These are phyloP conservation scores for Anas bernieri DNA, from an alignment of 2,797 vertebrate species.

Conservation along the genomic window DNA sequence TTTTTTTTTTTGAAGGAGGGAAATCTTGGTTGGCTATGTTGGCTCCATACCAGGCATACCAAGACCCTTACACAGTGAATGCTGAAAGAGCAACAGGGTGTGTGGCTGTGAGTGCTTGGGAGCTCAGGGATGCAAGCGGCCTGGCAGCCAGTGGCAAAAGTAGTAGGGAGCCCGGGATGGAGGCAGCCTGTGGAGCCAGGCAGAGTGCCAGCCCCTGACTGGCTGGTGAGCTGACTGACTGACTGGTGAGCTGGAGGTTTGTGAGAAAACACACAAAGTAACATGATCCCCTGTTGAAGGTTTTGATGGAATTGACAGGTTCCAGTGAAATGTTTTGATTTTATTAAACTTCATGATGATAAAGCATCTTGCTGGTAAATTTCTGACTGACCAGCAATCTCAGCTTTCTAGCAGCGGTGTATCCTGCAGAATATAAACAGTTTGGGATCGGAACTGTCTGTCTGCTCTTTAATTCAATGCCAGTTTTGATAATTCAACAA, in stretches of 20 bases:
- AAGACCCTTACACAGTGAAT: rapidly evolving
- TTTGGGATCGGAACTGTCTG: not conserved
- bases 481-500: not conserved
- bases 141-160: rapidly evolving
- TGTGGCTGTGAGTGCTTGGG: not conserved
- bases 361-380: not conserved
- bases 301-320: not conserved
- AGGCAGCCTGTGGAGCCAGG: not conserved
- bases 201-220: not conserved
- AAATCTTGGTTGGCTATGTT: not conserved
- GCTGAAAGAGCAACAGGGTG: not conserved
- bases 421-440: not conserved
- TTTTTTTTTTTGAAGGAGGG: not conserved
- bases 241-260: not conserved
- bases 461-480: not conserved
- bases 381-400: not conserved
- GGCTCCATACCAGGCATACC: rapidly evolving
- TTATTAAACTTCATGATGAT: not conserved
- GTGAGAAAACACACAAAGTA: not conserved
- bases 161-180: rapidly evolving
- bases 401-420: not conserved
- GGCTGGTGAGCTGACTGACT: no score
- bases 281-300: not conserved
- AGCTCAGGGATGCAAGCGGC: not conserved
- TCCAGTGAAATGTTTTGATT: not conserved